Evolutionary conservation across 2,888 invertebrate species (phyloP).

Genomic region (Nomada ferruginata): DNA sequence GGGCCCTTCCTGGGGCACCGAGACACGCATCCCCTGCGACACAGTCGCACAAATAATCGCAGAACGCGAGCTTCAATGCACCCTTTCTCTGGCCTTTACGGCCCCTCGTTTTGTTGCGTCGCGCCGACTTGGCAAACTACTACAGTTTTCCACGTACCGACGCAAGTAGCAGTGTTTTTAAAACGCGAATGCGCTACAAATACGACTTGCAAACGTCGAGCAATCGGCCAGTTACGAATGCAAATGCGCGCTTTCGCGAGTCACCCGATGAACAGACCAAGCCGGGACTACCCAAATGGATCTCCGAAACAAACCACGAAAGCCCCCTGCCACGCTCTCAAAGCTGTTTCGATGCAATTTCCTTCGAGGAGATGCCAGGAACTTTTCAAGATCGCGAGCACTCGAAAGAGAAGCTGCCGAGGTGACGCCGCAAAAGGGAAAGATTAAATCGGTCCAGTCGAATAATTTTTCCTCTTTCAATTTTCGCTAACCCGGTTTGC

Average conservation of each 20-base stretch:
- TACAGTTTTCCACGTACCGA: not conserved
- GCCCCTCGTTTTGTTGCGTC: slow-evolving; percentile 10
- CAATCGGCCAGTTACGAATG: not conserved
- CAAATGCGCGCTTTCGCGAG: not conserved
- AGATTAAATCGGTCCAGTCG: slow-evolving; percentile 11
- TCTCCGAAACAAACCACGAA: slow-evolving; percentile 6
- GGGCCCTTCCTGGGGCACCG: no score
- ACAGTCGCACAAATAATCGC: slow-evolving; percentile 68
- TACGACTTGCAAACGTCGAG: slow-evolving; percentile 26
- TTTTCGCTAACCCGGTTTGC: no score
- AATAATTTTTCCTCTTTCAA: slow-evolving; percentile 11
- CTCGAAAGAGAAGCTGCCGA: not conserved
- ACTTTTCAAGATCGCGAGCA: not conserved
- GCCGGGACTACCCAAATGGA: not conserved
- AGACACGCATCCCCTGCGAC: slow-evolving; percentile 48
- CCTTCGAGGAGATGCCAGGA: not conserved
- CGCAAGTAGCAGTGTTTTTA: not conserved
- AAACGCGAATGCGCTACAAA: slow-evolving; percentile 19
- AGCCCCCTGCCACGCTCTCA: not conserved
- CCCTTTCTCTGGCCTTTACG: slow-evolving; percentile 25
- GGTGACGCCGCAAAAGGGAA: not conserved
- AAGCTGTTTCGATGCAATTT: not conserved
- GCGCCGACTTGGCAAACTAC: slow-evolving; percentile 19
- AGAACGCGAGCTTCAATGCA: slow-evolving; percentile 56
- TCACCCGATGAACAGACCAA: no score